phyloP scores from a whole-genome alignment of 2,888 invertebrate genomes.

The Napeogenes inachia region DNA sequence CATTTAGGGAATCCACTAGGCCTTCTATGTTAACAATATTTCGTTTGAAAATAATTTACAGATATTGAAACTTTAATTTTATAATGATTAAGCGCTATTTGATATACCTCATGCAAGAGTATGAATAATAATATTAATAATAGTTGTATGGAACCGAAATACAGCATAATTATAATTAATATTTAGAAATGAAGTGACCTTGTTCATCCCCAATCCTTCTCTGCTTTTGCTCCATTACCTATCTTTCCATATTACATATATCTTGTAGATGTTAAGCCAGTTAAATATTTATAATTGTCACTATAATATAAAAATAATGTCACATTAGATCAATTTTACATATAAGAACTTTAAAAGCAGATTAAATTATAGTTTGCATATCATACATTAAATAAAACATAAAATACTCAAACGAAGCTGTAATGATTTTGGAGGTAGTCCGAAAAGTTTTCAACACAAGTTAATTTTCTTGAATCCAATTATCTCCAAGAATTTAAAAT shows the following conservation, averaged over 20 bases:
- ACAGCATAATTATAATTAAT: conserved; percentile 63
- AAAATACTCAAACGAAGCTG: too few relatives aligned
- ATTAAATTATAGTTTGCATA: conserved; percentile 1
- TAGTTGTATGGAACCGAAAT: conserved; percentile 45
- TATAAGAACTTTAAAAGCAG: background rate
- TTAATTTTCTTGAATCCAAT: too few relatives aligned
- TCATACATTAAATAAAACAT: background rate
- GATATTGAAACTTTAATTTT: conserved; percentile 44
- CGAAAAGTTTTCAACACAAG: too few relatives aligned
- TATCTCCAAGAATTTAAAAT: too few relatives aligned
- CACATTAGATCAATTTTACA: background rate
- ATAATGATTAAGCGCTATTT: conserved; percentile 56
- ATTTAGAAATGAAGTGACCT: conserved; percentile 75
- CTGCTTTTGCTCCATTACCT: conserved; percentile 53
- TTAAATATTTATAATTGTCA: conserved; percentile 19
- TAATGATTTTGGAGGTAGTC: too few relatives aligned
- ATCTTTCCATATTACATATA: conserved; percentile 36
- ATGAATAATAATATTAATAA: conserved; percentile 44
- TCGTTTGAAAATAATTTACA: conserved; percentile 46
- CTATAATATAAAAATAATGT: conserved; percentile 7
- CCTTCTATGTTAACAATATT: conserved; percentile 48
- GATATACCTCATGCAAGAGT: conserved; percentile 59
- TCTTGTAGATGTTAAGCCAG: conserved; percentile 25
- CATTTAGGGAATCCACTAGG: conserved; percentile 61
- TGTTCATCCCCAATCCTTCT: conserved; percentile 68